Conservation (phyloP, 2,797 vertebrate genomes). For the Chromis chromis region DNA sequence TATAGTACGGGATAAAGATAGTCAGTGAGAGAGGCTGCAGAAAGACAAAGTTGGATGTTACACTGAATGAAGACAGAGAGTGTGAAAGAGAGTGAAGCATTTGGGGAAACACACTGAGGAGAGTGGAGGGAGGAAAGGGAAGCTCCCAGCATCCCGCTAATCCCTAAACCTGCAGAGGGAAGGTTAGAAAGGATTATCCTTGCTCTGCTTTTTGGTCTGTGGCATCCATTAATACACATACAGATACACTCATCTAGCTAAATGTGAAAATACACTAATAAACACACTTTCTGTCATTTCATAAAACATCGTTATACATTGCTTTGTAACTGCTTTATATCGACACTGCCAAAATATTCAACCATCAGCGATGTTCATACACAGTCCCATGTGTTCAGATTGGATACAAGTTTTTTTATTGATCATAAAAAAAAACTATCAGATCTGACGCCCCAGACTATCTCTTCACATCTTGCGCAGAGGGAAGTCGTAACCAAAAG, state of each 20-base stretch:
- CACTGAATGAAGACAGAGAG: conserved; percentile 14
- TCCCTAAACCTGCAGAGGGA: conserved; percentile 75
- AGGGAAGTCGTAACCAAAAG: not conserved
- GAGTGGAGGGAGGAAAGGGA: conserved; percentile 33
- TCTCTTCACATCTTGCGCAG: conserved; percentile 11
- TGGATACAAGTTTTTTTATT: conserved; percentile 13
- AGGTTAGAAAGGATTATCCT: conserved; percentile 75
- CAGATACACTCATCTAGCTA: conserved; percentile 1
- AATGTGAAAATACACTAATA: conserved; percentile 19
- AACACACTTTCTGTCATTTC: not conserved
- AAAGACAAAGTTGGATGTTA: conserved; percentile 4
- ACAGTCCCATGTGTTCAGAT: conserved; percentile 5
- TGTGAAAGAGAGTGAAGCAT: conserved; percentile 38
- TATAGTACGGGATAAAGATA: conserved; percentile 2
- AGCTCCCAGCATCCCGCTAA: conserved; percentile 65
- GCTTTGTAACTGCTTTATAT: conserved; percentile 5
- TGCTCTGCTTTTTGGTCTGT: conserved; percentile 64
- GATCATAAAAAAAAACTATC: not conserved
- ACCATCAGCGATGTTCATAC: not conserved
- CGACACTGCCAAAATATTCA: conserved; percentile 2
- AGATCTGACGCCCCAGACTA: not conserved
- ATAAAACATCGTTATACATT: conserved; percentile 15
- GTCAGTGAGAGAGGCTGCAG: not conserved
- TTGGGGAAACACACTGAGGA: conserved; percentile 35
- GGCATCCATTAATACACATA: conserved; percentile 48